Evolutionary conservation across 2,888 invertebrate genomes (phyloP).

Genomic region (Macropis europaea): DNA sequence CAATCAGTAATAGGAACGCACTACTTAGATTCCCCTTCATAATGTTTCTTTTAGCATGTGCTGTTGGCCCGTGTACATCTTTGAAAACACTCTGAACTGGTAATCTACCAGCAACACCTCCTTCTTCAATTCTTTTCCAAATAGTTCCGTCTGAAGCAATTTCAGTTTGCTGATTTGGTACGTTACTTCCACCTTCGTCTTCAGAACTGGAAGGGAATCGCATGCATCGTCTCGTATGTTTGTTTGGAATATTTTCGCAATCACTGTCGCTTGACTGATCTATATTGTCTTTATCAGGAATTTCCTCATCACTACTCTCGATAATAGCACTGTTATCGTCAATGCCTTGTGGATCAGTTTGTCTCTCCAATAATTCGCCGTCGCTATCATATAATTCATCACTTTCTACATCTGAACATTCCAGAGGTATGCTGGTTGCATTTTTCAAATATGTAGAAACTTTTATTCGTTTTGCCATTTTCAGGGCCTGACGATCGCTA

Average conservation of each 20-base stretch:
- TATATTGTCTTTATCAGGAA: constrained; percentile 14
- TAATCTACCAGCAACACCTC: constrained; percentile 27
- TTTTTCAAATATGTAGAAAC: constrained; percentile 1
- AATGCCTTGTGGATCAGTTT: constrained; percentile 39
- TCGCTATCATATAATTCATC: not conserved
- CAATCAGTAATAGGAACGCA: not conserved
- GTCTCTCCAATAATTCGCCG: constrained; percentile 22
- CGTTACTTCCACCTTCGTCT: constrained; percentile 45
- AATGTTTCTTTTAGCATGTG: too few species aligned
- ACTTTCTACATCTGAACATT: constrained; percentile 11
- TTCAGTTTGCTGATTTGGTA: constrained; percentile 49
- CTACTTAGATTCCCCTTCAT: not conserved
- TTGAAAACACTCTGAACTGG: constrained; percentile 25
- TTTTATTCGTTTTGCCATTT: constrained; percentile 6
- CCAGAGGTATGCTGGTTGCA: not conserved
- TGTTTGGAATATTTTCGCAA: not conserved
- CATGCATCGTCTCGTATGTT: not conserved
- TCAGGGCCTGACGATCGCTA: not conserved
- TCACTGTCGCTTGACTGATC: constrained; percentile 2
- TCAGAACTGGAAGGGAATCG: constrained; percentile 18
- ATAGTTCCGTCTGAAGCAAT: constrained; percentile 44
- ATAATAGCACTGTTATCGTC: constrained; percentile 47
- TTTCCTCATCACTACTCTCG: constrained; percentile 38
- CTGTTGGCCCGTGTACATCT: constrained; percentile 9
- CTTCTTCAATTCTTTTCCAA: constrained; percentile 30